phyloP scores from a whole-genome alignment of 2,113 vertebrate genomes.

The Mesoclemmys tuberculata region DNA sequence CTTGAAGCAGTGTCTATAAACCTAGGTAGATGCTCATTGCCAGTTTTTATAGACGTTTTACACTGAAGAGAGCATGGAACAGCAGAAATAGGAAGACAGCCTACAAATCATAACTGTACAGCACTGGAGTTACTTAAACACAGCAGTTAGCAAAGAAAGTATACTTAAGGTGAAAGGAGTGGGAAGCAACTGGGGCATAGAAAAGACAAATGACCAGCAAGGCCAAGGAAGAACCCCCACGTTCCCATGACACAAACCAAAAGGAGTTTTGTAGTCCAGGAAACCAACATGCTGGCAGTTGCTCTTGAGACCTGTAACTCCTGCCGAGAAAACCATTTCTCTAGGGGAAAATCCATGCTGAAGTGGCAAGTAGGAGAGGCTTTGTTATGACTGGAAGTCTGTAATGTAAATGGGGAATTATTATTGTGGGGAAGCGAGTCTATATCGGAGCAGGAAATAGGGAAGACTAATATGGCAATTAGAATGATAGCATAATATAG shows the following conservation, averaged over 20 bases:
- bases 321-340: neutral
- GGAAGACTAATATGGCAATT: neutral
- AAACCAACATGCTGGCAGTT: conserved; percentile 17
- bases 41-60: neutral
- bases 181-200: neutral
- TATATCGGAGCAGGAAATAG: neutral
- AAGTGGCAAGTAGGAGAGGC: neutral
- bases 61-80: neutral
- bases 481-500: neutral
- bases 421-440: neutral
- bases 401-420: neutral
- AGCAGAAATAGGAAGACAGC: neutral
- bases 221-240: neutral
- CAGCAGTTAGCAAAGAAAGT: neutral
- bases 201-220: neutral
- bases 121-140: neutral
- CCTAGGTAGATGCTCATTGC: neutral
- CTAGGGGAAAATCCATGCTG: neutral
- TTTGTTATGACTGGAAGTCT: neutral
- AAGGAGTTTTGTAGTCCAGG: neutral
- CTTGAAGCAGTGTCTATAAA: neutral
- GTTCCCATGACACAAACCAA: neutral
- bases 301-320: neutral
- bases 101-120: neutral
- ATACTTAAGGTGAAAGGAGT: neutral